Evolutionary conservation across 2,797 vertebrate genomes (phyloP), one percentile per base, ranked within the genome.

Genomic region (Sebastes hopkinsi): DNA sequence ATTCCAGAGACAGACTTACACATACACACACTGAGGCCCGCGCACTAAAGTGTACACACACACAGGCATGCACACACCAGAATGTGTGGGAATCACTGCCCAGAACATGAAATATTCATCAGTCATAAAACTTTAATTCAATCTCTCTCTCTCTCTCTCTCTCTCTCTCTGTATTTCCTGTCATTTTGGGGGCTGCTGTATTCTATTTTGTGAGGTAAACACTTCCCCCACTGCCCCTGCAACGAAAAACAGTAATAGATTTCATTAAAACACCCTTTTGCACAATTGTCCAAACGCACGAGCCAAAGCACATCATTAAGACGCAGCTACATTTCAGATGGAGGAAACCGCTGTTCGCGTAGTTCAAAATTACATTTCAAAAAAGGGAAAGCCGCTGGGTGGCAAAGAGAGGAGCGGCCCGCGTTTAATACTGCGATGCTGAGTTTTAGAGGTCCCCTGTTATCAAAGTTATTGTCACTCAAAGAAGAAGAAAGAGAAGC

Each of bases 61-160:
- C 80, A 20, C 67, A 70, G 10, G 25, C 59, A 59, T 23, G 12
- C 25, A 36, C 75, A 82, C 81, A 87, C 70, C 85, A 93, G 89
- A 95, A 90, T 95, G 92, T 95, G 92, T 93, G 92, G 94, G 94
- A 96, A 95, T 96, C 94, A 95, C 92, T 96, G 95, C 94, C 95
- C 95, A 95, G 96, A 94, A 92, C 96, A 98, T 98, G 93, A 96
- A 97, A 98, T 98, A 98, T 98, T 97, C 95, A 98, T 97, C 94
- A 96, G 94, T 96, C 95, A 98, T 97, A 96, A 97, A 98, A 98
- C 92, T 97, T 97, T 97, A 96, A 98, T 97, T 95, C 95, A 92
- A 92, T 93, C 92, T 93, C 92, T 93, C 96, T 67, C 66, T 71
- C 36, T 80, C 88, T 89, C 95, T 62, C 67, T 55, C 55, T 23